These are phyloP conservation scores for Phortica magna DNA, from an alignment of 2,888 invertebrate genomes.

Conservation along the genomic window DNA sequence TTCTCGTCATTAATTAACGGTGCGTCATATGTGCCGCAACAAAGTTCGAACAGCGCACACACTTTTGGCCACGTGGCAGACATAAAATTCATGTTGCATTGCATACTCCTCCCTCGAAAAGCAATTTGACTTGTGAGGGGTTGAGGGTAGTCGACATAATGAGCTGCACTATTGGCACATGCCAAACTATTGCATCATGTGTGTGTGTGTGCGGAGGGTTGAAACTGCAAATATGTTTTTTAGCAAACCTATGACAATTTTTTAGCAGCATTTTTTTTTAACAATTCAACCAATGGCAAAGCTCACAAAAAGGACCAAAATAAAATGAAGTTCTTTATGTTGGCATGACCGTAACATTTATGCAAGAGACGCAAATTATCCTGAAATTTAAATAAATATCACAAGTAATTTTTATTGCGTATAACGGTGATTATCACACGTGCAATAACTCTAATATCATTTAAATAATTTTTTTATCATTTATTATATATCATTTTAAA, in stretches of 20 bases:
- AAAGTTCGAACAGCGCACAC: no score
- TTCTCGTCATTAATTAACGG: no score
- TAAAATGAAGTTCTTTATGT: neutral
- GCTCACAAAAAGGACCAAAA: neutral
- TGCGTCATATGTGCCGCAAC: no score
- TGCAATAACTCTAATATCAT: no score
- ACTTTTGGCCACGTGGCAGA: neutral
- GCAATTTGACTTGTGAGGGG: neutral
- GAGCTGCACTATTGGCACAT: neutral
- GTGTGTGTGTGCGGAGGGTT: neutral
- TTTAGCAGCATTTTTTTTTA: neutral
- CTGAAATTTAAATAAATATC: no score
- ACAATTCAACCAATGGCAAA: slow-evolving; percentile 12
- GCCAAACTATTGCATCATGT: neutral
- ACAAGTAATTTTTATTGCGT: no score
- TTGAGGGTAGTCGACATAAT: neutral
- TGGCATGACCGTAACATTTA: neutral
- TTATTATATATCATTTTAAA: no score
- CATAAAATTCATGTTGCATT: neutral
- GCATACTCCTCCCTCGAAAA: neutral
- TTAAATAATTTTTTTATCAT: no score
- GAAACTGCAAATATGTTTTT: neutral
- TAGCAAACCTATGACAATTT: neutral
- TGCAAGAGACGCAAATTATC: neutral
- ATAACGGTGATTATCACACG: no score